phyloP scores from a whole-genome alignment of 2,888 invertebrate species.

The Argyresthia albistria region DNA sequence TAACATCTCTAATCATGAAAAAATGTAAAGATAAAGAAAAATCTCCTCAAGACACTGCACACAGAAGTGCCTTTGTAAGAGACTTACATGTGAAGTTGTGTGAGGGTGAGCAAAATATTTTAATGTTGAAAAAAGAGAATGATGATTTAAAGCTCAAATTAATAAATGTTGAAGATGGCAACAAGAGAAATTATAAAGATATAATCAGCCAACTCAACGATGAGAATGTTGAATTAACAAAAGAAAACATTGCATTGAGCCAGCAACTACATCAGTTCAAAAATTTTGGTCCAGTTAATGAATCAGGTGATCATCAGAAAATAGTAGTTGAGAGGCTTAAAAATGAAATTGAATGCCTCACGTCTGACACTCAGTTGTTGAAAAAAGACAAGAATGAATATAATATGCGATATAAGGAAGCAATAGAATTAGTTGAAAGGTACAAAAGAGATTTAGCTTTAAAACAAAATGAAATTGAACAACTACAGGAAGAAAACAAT shows the following conservation, averaged over 20 bases:
- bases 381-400: constrained; percentile 58
- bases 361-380: constrained; percentile 37
- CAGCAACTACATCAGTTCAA: constrained; percentile 48
- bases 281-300: constrained; percentile 29
- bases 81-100: constrained; percentile 56
- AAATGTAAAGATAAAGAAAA: constrained; percentile 29
- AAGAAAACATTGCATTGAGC: constrained; percentile 54
- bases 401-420: constrained; percentile 44
- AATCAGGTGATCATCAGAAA: constrained; percentile 30
- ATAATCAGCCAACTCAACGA: constrained; percentile 51
- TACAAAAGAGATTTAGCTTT: constrained; percentile 49
- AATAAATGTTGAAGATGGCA: constrained; percentile 26
- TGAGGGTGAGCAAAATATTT: constrained; percentile 60
- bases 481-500: constrained; percentile 56
- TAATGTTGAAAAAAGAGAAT: constrained; percentile 63
- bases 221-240: constrained; percentile 56
- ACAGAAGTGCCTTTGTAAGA: constrained; percentile 39
- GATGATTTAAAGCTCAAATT: constrained; percentile 41
- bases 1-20: constrained; percentile 35
- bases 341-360: constrained; percentile 38
- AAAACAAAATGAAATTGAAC: constrained; percentile 55
- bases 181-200: constrained; percentile 51
- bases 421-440: constrained; percentile 44
- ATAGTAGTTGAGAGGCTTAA: constrained; percentile 39
- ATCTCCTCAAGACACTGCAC: constrained; percentile 12